Percentiles rank a stretch among this genome's conserved stretches.
These are phyloP conservation scores for Bombus vancouverensis DNA, from an alignment of 1,140 invertebrate genomes.

Conservation along the genomic window DNA sequence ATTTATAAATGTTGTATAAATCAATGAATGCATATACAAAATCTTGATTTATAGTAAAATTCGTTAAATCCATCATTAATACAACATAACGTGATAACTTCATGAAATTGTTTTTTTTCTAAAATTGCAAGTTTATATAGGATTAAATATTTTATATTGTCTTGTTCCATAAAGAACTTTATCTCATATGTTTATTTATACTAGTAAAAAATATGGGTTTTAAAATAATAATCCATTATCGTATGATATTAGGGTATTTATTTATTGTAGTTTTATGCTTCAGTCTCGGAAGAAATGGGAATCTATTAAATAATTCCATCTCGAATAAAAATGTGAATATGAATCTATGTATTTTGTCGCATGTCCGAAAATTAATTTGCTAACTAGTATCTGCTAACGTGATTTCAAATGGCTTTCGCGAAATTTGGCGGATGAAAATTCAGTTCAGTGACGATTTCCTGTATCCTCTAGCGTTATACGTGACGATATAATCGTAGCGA, in stretches of 20 bases:
- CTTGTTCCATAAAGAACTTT: not conserved
- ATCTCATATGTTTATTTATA: not conserved
- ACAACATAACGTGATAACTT: not conserved
- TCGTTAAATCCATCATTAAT: not conserved
- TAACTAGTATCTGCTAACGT: not conserved
- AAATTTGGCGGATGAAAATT: not conserved
- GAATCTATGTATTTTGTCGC: not conserved
- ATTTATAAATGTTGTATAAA: not conserved
- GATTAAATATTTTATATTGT: not conserved
- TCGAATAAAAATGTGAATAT: not conserved
- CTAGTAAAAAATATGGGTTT: not conserved
- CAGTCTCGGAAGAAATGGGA: no score
- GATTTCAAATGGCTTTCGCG: not conserved
- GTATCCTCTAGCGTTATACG: not conserved
- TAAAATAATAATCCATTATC: not conserved
- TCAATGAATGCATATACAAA: not conserved
- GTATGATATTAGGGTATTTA: not conserved
- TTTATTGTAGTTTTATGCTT: not conserved
- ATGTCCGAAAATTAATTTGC: not conserved
- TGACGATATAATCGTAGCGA: not conserved
- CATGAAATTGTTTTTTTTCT: no score
- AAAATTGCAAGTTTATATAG: not conserved
- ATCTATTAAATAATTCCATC: no score
- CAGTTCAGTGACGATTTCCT: constrained; percentile 11
- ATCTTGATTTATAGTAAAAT: not conserved